Conservation (phyloP, 1,140 invertebrate genomes). For the Acyrthosiphon pisum region DNA sequence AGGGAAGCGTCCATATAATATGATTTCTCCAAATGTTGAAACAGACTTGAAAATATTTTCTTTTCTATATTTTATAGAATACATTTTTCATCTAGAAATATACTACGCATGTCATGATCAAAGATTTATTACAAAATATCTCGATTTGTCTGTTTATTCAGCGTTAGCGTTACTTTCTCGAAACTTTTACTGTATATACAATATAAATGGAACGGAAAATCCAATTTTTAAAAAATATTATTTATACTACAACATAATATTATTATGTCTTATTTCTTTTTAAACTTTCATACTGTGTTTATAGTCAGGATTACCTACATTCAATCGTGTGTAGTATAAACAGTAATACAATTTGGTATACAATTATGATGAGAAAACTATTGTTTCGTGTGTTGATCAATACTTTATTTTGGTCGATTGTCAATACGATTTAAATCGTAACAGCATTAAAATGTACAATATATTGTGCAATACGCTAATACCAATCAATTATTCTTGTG, state of each 20-base stretch:
- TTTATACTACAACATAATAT: slow-evolving; percentile 4
- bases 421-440: neutral
- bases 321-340: neutral
- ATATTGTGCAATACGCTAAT: neutral
- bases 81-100: slow-evolving; percentile 26
- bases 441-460: neutral
- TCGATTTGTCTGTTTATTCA: slow-evolving; percentile 42
- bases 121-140: slow-evolving; percentile 38
- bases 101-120: neutral
- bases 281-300: neutral
- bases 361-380: neutral
- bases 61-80: slow-evolving; percentile 30
- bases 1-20: neutral
- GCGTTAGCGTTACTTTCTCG: slow-evolving; percentile 29
- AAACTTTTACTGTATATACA: neutral
- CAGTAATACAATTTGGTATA: neutral
- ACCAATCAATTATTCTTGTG: neutral
- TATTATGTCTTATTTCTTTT: neutral
- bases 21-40: slow-evolving; percentile 25
- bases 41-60: neutral
- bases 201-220: slow-evolving; percentile 24
- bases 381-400: neutral
- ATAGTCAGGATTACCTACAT: neutral
- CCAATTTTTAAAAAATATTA: neutral
- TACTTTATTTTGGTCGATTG: neutral